These are phyloP conservation scores for Heliconius eleuchia DNA, from an alignment of 1,140 invertebrate genomes.

Conservation along the genomic window DNA sequence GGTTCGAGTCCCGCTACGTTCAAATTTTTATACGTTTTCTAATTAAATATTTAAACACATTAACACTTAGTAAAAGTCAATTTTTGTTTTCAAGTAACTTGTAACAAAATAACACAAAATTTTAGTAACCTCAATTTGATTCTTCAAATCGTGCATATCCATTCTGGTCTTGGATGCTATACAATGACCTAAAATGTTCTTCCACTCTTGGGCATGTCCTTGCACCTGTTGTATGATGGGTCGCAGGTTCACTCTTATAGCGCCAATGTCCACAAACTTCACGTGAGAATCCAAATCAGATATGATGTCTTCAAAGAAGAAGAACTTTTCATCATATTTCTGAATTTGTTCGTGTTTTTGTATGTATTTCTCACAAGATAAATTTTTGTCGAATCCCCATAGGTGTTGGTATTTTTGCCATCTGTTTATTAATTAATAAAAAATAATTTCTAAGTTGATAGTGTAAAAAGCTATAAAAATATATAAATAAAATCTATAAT, in stretches of 20 bases:
- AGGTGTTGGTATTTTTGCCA: constrained; percentile 90
- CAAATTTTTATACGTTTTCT: no score
- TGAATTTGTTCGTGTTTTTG: constrained; percentile 86
- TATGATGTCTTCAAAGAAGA: constrained; percentile 90
- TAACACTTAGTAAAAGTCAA: no score
- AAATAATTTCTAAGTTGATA: not conserved
- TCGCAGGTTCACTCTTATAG: constrained; percentile 86
- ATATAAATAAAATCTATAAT: no score
- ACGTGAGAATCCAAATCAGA: constrained; percentile 84
- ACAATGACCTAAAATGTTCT: constrained; percentile 84
- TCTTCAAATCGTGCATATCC: constrained; percentile 84
- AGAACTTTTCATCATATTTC: constrained; percentile 91
- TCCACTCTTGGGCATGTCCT: constrained; percentile 87
- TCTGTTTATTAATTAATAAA: constrained; percentile 57
- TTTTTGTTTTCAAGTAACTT: not conserved
- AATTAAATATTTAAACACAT: no score
- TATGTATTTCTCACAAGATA: constrained; percentile 89
- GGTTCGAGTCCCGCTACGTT: no score
- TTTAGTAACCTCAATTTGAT: constrained; percentile 80
- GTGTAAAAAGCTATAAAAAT: no score
- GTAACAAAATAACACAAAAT: not conserved
- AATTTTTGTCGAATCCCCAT: constrained; percentile 91
- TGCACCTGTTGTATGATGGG: constrained; percentile 85
- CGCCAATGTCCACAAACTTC: constrained; percentile 83
- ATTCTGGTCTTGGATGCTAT: constrained; percentile 82